A percentile compares a stretch with the other conserved stretches of the same genome.
Conservation (phyloP, 2,888 invertebrate species). For the Seladonia tumulorum region DNA sequence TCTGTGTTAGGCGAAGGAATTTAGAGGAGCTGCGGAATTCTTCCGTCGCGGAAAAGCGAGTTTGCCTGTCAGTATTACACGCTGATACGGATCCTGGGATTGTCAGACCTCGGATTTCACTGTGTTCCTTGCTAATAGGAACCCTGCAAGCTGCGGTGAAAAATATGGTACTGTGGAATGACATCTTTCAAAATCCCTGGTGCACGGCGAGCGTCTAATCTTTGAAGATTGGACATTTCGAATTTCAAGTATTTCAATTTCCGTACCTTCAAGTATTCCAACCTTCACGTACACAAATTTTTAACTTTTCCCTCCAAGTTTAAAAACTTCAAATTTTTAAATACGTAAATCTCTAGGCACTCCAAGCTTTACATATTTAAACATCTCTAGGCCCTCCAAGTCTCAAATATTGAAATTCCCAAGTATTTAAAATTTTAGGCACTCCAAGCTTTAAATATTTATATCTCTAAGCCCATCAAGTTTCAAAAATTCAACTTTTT, state of each 20-base stretch:
- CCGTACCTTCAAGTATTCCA: not conserved
- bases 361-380: too few relatives aligned
- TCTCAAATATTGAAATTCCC: not conserved
- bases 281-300: not conserved
- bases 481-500: not conserved
- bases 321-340: not conserved
- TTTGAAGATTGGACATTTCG: not conserved
- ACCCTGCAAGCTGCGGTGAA: not conserved
- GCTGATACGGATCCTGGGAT: not conserved
- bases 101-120: not conserved
- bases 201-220: not conserved
- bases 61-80: not conserved
- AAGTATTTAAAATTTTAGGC: not conserved
- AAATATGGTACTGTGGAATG: not conserved
- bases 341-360: too few relatives aligned
- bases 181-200: not conserved
- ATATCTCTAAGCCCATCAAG: too few relatives aligned
- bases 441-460: not conserved
- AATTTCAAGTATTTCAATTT: not conserved
- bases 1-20: slow-evolving; percentile 6
- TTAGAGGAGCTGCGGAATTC: not conserved
- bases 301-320: not conserved
- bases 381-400: too few relatives aligned
- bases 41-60: not conserved
- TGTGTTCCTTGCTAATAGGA: not conserved